phyloP scores from a whole-genome alignment of 2,797 vertebrate species.

The Arrhamphus sclerolepis region DNA sequence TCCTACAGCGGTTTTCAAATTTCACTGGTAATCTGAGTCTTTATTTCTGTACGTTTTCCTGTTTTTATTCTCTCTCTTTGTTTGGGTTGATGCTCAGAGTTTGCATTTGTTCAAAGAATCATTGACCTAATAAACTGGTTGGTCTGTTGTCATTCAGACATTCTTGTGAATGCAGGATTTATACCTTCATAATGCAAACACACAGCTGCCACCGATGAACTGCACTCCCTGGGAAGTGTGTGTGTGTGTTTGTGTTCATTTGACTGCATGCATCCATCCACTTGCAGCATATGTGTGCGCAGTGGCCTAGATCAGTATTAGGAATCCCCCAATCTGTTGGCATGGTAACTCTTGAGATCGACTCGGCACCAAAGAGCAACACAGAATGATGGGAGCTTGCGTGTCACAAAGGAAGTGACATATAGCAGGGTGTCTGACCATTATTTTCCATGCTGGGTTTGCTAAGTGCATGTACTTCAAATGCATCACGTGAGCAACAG shows the following conservation, averaged over 20 bases:
- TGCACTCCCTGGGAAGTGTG: not conserved
- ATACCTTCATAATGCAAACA: not conserved
- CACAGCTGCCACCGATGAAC: conserved; percentile 13
- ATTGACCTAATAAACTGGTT: conserved; percentile 30
- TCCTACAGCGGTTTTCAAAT: conserved; percentile 75
- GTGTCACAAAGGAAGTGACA: conserved; percentile 40
- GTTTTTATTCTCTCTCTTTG: not conserved
- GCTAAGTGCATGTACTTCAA: not conserved
- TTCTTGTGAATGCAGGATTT: conserved; percentile 6
- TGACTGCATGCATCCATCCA: conserved; percentile 10
- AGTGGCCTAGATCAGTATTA: conserved; percentile 54
- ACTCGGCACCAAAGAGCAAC: conserved; percentile 36
- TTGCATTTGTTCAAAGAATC: conserved; percentile 17
- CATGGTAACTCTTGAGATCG: conserved; percentile 65
- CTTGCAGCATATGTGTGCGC: conserved; percentile 2
- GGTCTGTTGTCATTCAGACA: conserved; percentile 21
- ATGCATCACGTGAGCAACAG: not conserved
- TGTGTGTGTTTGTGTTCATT: conserved; percentile 12
- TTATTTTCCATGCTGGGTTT: not conserved
- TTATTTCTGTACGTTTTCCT: conserved; percentile 7
- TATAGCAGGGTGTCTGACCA: conserved; percentile 21
- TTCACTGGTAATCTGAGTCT: conserved; percentile 44
- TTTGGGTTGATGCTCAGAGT: conserved; percentile 1
- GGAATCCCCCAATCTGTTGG: conserved; percentile 69
- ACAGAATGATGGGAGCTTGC: conserved; percentile 20